Conservation (phyloP, 2,113 vertebrate genomes). For the Melanostigma gelatinosum region DNA sequence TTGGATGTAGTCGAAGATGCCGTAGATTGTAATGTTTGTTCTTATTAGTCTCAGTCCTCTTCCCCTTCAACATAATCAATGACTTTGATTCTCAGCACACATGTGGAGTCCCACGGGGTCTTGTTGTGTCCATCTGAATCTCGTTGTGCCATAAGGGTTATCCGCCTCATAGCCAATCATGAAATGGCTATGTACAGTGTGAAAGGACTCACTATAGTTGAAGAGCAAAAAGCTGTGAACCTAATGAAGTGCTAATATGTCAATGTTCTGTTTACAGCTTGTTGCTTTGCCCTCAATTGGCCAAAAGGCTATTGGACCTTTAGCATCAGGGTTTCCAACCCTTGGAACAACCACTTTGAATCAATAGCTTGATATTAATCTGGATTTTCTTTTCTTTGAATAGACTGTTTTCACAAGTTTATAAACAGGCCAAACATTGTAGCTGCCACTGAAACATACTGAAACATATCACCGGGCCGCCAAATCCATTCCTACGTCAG, state of each 20-base stretch:
- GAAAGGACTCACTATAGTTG: neutral
- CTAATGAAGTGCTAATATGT: too few species aligned
- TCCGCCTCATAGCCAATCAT: neutral
- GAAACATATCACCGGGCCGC: neutral
- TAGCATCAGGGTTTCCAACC: too few species aligned
- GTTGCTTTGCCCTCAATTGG: too few species aligned
- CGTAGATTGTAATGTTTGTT: neutral
- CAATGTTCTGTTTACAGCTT: too few species aligned
- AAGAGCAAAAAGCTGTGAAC: too few species aligned
- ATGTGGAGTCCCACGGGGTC: neutral
- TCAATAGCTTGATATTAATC: too few species aligned
- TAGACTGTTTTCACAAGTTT: neutral
- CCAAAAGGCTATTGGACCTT: too few species aligned
- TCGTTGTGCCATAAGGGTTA: neutral
- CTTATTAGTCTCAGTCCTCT: neutral
- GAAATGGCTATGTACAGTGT: neutral
- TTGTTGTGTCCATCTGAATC: neutral
- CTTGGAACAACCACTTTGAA: too few species aligned
- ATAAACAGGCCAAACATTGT: neutral
- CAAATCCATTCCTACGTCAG: neutral
- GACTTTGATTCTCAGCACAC: neutral
- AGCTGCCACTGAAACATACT: neutral
- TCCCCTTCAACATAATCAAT: neutral
- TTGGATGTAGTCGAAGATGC: neutral
- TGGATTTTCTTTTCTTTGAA: neutral